Conservation (phyloP, 2,113 vertebrate species). For the Copsychus sechellarum region DNA sequence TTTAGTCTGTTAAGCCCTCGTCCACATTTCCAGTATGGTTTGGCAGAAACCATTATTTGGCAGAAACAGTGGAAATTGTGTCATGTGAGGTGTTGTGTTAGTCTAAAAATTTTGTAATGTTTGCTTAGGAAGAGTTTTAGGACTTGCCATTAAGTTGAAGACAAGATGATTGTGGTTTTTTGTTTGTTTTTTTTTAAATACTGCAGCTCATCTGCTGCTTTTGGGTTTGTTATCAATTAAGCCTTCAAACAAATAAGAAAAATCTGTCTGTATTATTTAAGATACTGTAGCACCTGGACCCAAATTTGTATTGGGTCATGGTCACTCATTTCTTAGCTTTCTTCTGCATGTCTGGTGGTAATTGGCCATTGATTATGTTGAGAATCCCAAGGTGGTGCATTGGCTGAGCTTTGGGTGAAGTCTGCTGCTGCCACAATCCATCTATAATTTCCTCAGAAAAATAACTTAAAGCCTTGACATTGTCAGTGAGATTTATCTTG, state of each 20-base stretch:
- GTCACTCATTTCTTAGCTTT: not conserved
- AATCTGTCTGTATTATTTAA: not conserved
- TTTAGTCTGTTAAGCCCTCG: not conserved
- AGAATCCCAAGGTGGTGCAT: not conserved
- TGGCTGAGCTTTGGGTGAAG: not conserved
- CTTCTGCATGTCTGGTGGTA: not conserved
- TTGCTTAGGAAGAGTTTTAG: not conserved
- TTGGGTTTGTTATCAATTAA: not conserved
- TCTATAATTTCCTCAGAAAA: not conserved
- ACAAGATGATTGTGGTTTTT: not conserved
- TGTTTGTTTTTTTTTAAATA: not conserved
- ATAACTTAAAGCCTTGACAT: not conserved
- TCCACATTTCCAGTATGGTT: not conserved
- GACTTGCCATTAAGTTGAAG: not conserved
- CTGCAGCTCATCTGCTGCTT: not conserved
- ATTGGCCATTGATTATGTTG: not conserved
- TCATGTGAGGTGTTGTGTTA: not conserved
- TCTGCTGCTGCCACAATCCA: not conserved
- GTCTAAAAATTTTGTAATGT: not conserved
- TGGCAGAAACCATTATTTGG: not conserved
- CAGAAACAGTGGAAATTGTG: not conserved
- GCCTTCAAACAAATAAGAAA: not conserved
- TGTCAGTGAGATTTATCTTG: not conserved
- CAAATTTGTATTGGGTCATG: rapidly evolving
- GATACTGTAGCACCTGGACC: not conserved